Evolutionary conservation across 1,140 invertebrate genomes (phyloP), one percentile per base, ranked within the genome.

Genomic region (Drosophila baimaii): DNA sequence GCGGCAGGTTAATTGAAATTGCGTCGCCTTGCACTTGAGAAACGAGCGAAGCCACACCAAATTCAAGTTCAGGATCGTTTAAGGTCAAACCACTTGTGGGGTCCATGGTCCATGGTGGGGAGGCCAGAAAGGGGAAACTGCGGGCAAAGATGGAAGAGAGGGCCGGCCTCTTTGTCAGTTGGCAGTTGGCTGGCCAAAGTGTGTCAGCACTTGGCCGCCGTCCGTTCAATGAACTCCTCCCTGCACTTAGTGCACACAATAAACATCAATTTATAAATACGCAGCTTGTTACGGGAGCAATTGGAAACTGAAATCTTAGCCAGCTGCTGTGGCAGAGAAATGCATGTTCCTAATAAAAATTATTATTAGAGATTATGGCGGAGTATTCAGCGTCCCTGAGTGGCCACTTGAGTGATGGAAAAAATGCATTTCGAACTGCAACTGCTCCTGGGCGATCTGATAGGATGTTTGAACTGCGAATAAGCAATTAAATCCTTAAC

Each of bases 61-160:
- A 77, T 80, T 86, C 83, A 86, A 86, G 83, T 86, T 86, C 82
- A 86, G 58, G 69, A 64, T 37, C 57, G 65, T 61, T 76, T 83
- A 86, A 86, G 83, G 83, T 86, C 83, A 86, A 86, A 86, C 83
- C 83, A 86, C 83, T 86, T 86, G 83, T 86, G 83, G 86, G 83
- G 83, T 66, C 83, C 61, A 31, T 15, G 63, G 35, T n/a, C n/a
- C n/a, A n/a, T n/a, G n/a, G n/a, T n/a, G n/a, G n/a, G n/a, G n/a
- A n/a, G n/a, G n/a, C n/a, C n/a, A n/a, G n/a, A n/a, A 54, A 29
- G 33, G 10, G 25, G 49, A 12, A 10, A 23, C 17, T 8, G 13
- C 19, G 25, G 61, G n/a, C n/a, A n/a, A 21, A 7, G 21, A 17
- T 17, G 19, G 33, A 13, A 4, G 25, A 12, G 17, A 9, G 23